phyloP scores from a whole-genome alignment of 2,888 invertebrate genomes.

The Pandemis heparana region DNA sequence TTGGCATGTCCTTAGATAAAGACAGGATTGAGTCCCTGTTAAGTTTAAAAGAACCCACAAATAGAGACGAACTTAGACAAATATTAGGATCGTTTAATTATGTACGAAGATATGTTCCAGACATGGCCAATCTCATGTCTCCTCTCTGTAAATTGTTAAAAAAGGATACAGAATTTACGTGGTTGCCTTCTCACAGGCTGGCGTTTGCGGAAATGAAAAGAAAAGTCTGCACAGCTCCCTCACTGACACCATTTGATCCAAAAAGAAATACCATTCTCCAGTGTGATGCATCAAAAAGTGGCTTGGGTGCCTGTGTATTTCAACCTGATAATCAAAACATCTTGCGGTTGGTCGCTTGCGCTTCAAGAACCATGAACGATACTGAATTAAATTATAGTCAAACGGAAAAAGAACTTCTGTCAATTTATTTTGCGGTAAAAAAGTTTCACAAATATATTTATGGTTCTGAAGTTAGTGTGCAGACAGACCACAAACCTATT shows the following conservation, averaged over 20 bases:
- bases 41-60: constrained; percentile 33
- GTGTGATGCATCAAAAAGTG: no score
- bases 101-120: no score
- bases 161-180: no score
- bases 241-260: background rate
- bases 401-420: constrained; percentile 36
- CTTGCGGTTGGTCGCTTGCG: constrained; percentile 32
- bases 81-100: constrained; percentile 39
- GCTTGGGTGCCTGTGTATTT: constrained; percentile 18
- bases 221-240: background rate
- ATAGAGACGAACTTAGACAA: constrained; percentile 34
- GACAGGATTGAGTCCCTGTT: constrained; percentile 40
- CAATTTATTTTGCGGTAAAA: constrained; percentile 22
- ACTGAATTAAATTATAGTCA: constrained; percentile 41
- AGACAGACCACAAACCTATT: constrained; percentile 32
- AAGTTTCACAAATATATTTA: constrained; percentile 35
- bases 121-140: no score
- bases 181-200: no score
- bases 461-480: constrained; percentile 27
- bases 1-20: constrained; percentile 41
- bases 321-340: constrained; percentile 30
- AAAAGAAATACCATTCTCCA: no score
- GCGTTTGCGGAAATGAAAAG: no score
- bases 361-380: constrained; percentile 40
- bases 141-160: no score